phyloP scores from a whole-genome alignment of 2,888 invertebrate species.

The Thera obeliscata region DNA sequence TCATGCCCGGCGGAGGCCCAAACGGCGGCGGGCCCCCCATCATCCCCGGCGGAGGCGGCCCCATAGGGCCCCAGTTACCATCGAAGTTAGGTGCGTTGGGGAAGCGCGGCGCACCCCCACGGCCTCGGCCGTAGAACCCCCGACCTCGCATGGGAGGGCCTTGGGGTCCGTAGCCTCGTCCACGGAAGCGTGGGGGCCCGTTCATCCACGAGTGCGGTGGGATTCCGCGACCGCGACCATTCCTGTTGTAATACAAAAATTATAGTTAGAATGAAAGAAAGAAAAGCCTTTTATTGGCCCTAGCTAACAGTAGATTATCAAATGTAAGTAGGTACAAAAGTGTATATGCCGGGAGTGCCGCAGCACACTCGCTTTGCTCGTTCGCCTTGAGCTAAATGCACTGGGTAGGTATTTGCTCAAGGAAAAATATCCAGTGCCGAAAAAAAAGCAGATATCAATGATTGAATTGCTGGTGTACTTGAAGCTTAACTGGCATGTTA shows the following conservation, averaged over 20 bases:
- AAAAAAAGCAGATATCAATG: too few relatives aligned
- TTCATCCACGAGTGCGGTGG: slow-evolving; percentile 78
- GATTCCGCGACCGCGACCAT: slow-evolving; percentile 57
- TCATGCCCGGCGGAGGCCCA: slow-evolving; percentile 82
- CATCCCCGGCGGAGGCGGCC: slow-evolving; percentile 84
- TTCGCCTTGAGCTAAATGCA: too few relatives aligned
- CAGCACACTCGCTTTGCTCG: too few relatives aligned
- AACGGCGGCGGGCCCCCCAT: slow-evolving; percentile 77
- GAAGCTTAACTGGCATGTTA: too few relatives aligned
- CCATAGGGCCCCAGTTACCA: slow-evolving; percentile 89
- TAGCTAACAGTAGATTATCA: too few relatives aligned
- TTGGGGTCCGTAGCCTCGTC: slow-evolving; percentile 87
- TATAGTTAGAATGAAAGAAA: too few relatives aligned
- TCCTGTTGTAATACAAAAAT: slow-evolving; percentile 45
- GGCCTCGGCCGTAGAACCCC: slow-evolving; percentile 76
- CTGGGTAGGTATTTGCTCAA: too few relatives aligned
- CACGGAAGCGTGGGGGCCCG: slow-evolving; percentile 85
- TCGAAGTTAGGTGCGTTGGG: slow-evolving; percentile 80
- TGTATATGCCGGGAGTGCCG: too few relatives aligned
- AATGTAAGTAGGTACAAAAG: too few relatives aligned
- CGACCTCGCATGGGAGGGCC: slow-evolving; percentile 84
- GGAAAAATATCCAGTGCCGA: too few relatives aligned
- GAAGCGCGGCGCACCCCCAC: slow-evolving; percentile 74
- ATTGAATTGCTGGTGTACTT: too few relatives aligned
- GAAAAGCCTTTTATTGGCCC: too few relatives aligned